A percentile compares a stretch with the other conserved stretches of the same genome.
Conservation (phyloP, 2,113 vertebrate genomes). For the Tapirus terrestris region DNA sequence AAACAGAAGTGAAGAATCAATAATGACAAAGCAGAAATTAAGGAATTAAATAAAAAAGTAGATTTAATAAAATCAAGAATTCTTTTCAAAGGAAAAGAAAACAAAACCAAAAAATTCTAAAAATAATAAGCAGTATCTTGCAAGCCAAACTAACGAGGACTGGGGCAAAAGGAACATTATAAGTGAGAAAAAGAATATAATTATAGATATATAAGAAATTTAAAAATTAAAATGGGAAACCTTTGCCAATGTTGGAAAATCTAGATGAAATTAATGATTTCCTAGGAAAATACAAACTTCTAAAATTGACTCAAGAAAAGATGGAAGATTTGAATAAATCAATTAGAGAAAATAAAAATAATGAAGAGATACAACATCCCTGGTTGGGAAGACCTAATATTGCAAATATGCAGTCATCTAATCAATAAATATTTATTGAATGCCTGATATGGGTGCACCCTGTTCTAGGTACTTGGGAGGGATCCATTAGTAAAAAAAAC, state of each 20-base stretch:
- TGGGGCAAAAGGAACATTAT: background rate
- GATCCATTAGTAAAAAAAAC: background rate
- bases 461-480: background rate
- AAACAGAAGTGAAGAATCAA: background rate
- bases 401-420: background rate
- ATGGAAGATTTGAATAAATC: background rate
- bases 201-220: background rate
- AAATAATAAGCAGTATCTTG: background rate
- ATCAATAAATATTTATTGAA: background rate
- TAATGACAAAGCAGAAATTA: background rate
- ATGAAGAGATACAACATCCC: background rate
- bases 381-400: background rate
- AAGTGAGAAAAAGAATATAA: background rate
- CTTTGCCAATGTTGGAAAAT: background rate
- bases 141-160: background rate
- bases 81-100: background rate
- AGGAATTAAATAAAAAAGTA: background rate
- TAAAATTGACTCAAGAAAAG: background rate
- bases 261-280: background rate
- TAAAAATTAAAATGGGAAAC: background rate
- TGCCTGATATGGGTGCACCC: background rate
- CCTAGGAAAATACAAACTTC: background rate
- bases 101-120: background rate
- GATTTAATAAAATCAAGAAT: background rate
- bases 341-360: constrained; percentile 9